Evolutionary conservation across 2,797 vertebrate genomes (phyloP), one percentile per base, ranked within the genome.

Genomic region (Pangasius larnaudii): DNA sequence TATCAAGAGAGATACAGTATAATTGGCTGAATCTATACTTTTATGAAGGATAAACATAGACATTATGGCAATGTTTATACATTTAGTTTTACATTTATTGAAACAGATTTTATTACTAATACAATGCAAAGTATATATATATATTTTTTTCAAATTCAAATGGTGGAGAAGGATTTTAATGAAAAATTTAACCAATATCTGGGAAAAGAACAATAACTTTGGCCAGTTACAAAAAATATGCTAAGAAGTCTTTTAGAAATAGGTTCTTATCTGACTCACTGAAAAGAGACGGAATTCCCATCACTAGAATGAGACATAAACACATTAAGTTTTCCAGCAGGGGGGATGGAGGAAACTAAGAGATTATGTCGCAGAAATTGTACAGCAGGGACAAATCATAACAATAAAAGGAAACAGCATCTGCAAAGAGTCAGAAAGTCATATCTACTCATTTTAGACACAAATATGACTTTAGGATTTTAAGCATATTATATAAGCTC

Each of bases 341-440:
- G 56, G 56, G 19, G 33, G 53, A 58, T 80, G 30, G 10, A 80
- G 30, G 19, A 51, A 77, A 58, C 51, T 56, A 33, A 49, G 19
- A 3, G 30, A 59, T 80, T 58, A 9, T 33, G 0, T n/a, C 53
- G 27, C 78, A 61, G 56, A 81, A 39, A 59, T 27, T 59, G 78
- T 53, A n/a, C 75, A 53, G 16, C 75, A 33, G 49, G 56, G n/a
- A 78, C 49, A 33, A 78, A 53, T 78, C n/a, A 19, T 19, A 9
- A 78, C 49, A 78, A 56, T 56, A 53, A 53, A 33, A 56, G 27
- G 14, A 56, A 56, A 53, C 19, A 30, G 27, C 27, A 18, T 30
- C 46, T 77, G 74, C 74, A 77, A 77, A 77, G 77, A 33, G 16
- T 30, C 49, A 53, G 30, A 80, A 77, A 80, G 22, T 39, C 30